Evolutionary conservation across 2,888 invertebrate species (phyloP).

Genomic region (Cosmia trapezina): DNA sequence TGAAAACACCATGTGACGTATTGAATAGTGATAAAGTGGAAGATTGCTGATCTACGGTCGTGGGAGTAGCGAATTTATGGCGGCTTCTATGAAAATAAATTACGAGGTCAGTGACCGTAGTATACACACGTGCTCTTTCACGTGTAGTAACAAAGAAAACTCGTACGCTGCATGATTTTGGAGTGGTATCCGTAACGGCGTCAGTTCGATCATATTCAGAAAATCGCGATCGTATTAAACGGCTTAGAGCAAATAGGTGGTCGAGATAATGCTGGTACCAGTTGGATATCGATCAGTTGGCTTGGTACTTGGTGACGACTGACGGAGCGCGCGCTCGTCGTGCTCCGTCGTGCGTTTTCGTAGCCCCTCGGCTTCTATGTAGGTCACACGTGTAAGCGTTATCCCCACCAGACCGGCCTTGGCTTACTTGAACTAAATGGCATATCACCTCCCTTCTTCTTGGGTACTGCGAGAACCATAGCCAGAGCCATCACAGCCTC

Average conservation of each 20-base stretch:
- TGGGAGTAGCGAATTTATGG: slow-evolving; percentile 28
- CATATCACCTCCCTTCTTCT: slow-evolving; percentile 85
- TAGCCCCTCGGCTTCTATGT: slow-evolving; percentile 82
- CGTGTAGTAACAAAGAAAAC: slow-evolving; percentile 70
- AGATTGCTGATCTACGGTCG: slow-evolving; percentile 36
- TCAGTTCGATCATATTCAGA: neutral
- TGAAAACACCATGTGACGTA: slow-evolving; percentile 38
- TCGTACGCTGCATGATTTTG: slow-evolving; percentile 17
- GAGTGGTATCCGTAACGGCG: neutral
- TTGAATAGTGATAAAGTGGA: slow-evolving; percentile 42
- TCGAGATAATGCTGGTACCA: slow-evolving; percentile 45
- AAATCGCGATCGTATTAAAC: slow-evolving; percentile 8
- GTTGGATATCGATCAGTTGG: slow-evolving; percentile 80
- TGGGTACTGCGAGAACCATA: slow-evolving; percentile 61
- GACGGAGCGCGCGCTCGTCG: slow-evolving; percentile 71
- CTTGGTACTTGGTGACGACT: slow-evolving; percentile 55
- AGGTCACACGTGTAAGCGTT: slow-evolving; percentile 90
- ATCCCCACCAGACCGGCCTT: slow-evolving; percentile 89
- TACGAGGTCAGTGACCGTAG: slow-evolving; percentile 79
- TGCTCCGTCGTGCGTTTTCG: slow-evolving; percentile 81
- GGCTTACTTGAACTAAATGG: slow-evolving; percentile 88
- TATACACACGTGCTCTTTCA: slow-evolving; percentile 77
- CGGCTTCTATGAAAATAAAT: slow-evolving; percentile 41
- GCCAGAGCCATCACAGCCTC: slow-evolving; percentile 44
- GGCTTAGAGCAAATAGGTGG: slow-evolving; percentile 24